Evolutionary conservation across 2,797 vertebrate species (phyloP), one percentile per base, ranked within the genome.

Genomic region (Staurois parvus): DNA sequence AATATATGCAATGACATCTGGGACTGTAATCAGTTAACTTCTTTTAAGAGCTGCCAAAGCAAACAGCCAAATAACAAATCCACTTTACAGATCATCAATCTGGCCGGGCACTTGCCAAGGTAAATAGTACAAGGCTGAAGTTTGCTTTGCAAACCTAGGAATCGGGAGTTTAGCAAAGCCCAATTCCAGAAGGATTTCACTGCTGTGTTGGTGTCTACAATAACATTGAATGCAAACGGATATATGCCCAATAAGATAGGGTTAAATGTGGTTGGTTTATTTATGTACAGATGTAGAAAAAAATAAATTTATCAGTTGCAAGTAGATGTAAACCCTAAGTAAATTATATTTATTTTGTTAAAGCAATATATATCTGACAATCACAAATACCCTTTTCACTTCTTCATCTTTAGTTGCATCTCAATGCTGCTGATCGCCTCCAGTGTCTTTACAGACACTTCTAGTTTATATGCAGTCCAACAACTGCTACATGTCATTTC

Each of bases 1-100:
- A 95, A 96, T 93, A 95, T 96, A 94, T 93, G 96, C 94, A 95
- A 92, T 96, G 96, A 98, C 97, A 99, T 99, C 97, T 99, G 97
- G 96, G 96, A 96, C 96, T 96, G 95, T 94, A 99, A 98, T 99
- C 96, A 97, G 96, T 91, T 93, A 93, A 94, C 94, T 92, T 91
- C 97, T 98, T 98, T 99, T 95, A 99, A 98, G 96, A 94, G 91
- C 94, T 96, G 98, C 98, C 98, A 99, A 99, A 97, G 96, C 96
- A 98, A 98, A 98, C 97, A 98, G 95, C 93, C 96, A 96, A 97
- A 98, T 97, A 98, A 97, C 97, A 97, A 98, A 98, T 98, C 96
- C 97, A 99, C 97, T 98, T 98, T 98, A 96, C 97, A 98, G 97
- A 97, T 96, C 97, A 98, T 98, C 96, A 97, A 98, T 98, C 97